Base-by-base conservation (phyloP, 2,888 invertebrate genomes). In the Platycheirus albimanus region DNA sequence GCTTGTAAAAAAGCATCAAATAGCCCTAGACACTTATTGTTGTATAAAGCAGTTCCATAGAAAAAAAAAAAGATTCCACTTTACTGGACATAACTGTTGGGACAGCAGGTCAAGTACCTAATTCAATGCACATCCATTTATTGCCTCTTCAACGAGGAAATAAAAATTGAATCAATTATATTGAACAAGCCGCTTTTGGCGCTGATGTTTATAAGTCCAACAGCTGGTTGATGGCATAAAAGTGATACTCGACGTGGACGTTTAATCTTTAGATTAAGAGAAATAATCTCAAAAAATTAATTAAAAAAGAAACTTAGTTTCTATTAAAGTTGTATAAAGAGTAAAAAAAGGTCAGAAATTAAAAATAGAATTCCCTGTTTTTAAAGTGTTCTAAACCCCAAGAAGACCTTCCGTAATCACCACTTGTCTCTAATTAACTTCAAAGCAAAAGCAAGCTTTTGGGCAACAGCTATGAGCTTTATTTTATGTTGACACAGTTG, bases 111-210 rank as follows among this genome's bases (percentile, higher is more conserved):
- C 41, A 41, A 58, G 58, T 24, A 41, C 58, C 58, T 58, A 41
- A 58, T 58, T 58, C 58, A 58, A 41, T 58, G 41, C 58, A 58
- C 58, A 58, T 58, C 41, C 41, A 58, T 58, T 58, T 15, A 41
- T 15, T 28, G 41, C 28, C 24, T 41, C 58, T 58, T 11, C 24
- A 58, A 58, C 41, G 15, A 58, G 41, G 41, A 10, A 58, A 58
- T 58, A 58, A 58, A 58, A 58, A 58, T 41, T 58, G 38, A 58
- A 41, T 58, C 58, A 58, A 58, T 58, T 58, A 58, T 58, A 58
- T 58, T 58, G 58, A 58, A 58, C 41, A 28, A 58, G 24, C 58
- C 58, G 58, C 41, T 38, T 5, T n/a, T 38, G n/a, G 3, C 24
- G 3, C 24, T 5, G 5, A 24, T 24, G 3, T 24, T 20, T 20